A percentile compares a stretch with the other conserved stretches of the same genome.
Conservation (phyloP, 2,797 vertebrate genomes). For the Cynodonichthys magdalenae region DNA sequence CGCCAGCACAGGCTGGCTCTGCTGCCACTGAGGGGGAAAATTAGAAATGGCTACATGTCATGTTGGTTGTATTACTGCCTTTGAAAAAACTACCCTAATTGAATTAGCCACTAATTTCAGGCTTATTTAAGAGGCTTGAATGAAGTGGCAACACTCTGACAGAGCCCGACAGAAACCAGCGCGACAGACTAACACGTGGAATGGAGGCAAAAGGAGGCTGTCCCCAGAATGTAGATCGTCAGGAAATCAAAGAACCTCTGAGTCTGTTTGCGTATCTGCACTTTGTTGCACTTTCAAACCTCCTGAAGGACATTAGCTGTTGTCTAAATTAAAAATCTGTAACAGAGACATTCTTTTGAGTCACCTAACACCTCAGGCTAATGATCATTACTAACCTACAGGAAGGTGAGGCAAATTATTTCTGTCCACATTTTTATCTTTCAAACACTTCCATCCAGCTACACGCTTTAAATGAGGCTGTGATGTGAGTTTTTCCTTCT, state of each 20-base stretch:
- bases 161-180: conserved; percentile 51
- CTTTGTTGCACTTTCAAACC: conserved; percentile 58
- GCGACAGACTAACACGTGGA: conserved; percentile 46
- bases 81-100: conserved; percentile 68
- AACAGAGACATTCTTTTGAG: conserved; percentile 61
- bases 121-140: conserved; percentile 58
- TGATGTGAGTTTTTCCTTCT: conserved; percentile 21
- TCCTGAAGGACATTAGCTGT: conserved; percentile 69
- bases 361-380: conserved; percentile 60
- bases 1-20: conserved; percentile 39
- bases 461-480: conserved; percentile 9
- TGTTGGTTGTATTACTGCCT: conserved; percentile 53
- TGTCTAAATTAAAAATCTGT: conserved; percentile 82
- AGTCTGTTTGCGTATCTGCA: conserved; percentile 4
- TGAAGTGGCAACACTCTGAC: conserved; percentile 33
- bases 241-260: conserved; percentile 19
- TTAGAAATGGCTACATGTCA: conserved; percentile 67
- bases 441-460: conserved; percentile 21
- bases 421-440: conserved; percentile 54
- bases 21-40: conserved; percentile 65
- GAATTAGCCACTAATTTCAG: conserved; percentile 72
- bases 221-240: conserved; percentile 46
- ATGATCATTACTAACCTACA: conserved; percentile 51
- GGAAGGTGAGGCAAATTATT: conserved; percentile 48
- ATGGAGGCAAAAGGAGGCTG: conserved; percentile 23